These are phyloP conservation scores for Aquatica leii DNA, from an alignment of 2,888 invertebrate species.

Conservation along the genomic window DNA sequence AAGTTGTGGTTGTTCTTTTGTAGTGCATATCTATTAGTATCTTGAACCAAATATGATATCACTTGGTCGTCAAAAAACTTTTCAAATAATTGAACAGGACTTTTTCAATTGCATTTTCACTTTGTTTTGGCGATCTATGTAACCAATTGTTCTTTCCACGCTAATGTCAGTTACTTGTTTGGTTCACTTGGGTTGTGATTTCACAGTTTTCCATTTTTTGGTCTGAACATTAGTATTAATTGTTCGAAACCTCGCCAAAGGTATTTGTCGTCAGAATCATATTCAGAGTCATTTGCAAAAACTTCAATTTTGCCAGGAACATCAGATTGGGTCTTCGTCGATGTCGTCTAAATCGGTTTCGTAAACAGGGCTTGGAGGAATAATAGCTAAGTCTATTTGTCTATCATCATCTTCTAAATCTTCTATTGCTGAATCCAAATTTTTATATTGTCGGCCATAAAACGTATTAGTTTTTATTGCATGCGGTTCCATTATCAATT, in stretches of 20 bases:
- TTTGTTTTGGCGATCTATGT: too few relatives aligned
- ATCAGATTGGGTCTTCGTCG: neutral
- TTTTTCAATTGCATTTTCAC: constrained; percentile 3
- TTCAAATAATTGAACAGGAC: constrained; percentile 2
- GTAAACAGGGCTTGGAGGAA: neutral
- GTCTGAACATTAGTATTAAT: neutral
- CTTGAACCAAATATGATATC: neutral
- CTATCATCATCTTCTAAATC: neutral
- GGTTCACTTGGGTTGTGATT: too few relatives aligned
- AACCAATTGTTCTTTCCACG: too few relatives aligned
- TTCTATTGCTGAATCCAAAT: neutral
- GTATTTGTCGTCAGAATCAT: constrained; percentile 1
- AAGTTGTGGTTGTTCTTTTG: constrained; percentile 2
- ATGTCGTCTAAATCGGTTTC: too few relatives aligned
- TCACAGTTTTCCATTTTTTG: neutral
- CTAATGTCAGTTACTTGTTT: too few relatives aligned
- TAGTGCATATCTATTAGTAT: neutral
- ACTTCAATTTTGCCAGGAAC: neutral
- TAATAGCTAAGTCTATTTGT: neutral
- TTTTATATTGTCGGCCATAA: neutral
- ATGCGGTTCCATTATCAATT: neutral
- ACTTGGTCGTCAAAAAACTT: neutral
- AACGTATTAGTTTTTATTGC: neutral
- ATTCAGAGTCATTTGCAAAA: too few relatives aligned
- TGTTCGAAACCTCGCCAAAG: too few relatives aligned